Base-by-base conservation (phyloP, 2,113 vertebrate species). In the Oxyruncus cristatus region DNA sequence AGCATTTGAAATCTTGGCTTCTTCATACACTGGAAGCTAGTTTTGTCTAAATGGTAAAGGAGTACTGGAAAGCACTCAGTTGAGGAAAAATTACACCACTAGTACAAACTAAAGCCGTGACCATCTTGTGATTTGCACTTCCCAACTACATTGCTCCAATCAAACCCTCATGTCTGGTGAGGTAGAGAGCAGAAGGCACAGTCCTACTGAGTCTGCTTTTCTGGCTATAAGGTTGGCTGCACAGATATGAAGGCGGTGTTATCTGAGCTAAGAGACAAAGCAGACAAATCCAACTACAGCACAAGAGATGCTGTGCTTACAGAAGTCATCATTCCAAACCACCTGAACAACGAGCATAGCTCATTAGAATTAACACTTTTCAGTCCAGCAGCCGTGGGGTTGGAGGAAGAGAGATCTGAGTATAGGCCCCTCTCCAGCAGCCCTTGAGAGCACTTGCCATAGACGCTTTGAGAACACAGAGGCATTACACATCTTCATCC, bases 111-210 rank as follows among this genome's bases (percentile, higher is more conserved):
- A 63, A 93, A 95, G 85, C 86, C 89, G 52, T 92, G 92, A 97
- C 77, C 78, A 70, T 67, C 73, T 81, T 76, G 71, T 87, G 56
- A 83, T 93, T 92, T 85, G 77, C 71, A 80, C 84, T 98, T 96
- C 95, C 92, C 97, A 96, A 92, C 88, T 96, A 95, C 78, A 95
- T 70, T 79, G 72, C 92, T 95, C 93, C 89, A 93, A 56, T 80
- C 85, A 88, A 90, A 74, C 85, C 82, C 47, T 96, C 82, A 11
- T 56, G 81, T 95, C 91, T 91, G 74, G 85, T 94, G 94, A 97
- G 93, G 92, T 88, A 96, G 93, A 83, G 83, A 95, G 56, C 80
- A 96, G 95, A 98, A 98, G 97, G 98, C 98, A 98, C 97, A 88
- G 62, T 93, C 91, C 83, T 84, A 92, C 71, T 0, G 0, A 82